phyloP scores from a whole-genome alignment of 1,140 invertebrate genomes.

The Bombus fervidus region DNA sequence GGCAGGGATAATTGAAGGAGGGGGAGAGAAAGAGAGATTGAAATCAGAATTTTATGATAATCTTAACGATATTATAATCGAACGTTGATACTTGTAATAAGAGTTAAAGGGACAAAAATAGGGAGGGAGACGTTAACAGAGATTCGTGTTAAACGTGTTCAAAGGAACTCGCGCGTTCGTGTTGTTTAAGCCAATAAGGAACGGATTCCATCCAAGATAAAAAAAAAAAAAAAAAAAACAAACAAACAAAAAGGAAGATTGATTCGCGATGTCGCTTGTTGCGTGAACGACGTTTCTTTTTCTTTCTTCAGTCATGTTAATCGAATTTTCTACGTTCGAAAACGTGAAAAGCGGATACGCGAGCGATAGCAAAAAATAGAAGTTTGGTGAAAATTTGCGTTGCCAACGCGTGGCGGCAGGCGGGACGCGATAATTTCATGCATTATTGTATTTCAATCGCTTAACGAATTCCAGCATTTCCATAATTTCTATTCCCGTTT shows the following conservation, averaged over 20 bases:
- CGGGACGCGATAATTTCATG: slow-evolving; percentile 49
- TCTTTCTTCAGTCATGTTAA: background rate
- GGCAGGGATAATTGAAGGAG: background rate
- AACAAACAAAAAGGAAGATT: background rate
- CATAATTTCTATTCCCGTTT: background rate
- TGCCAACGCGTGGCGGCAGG: background rate
- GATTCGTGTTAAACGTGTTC: slow-evolving; percentile 62
- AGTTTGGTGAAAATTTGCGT: slow-evolving; percentile 13
- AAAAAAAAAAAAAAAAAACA: background rate
- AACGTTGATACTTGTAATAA: slow-evolving; percentile 57
- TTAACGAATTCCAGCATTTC: slow-evolving; percentile 22
- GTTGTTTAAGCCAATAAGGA: slow-evolving; percentile 71
- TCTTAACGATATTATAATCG: slow-evolving; percentile 56
- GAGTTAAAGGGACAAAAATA: slow-evolving; percentile 27
- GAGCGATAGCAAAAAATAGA: too few relatives aligned
- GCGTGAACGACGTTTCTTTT: slow-evolving; percentile 32
- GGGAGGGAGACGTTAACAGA: slow-evolving; percentile 23
- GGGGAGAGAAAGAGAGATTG: slow-evolving; percentile 2
- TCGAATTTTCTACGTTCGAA: slow-evolving; percentile 45
- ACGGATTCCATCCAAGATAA: slow-evolving; percentile 78
- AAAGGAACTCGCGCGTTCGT: slow-evolving; percentile 61
- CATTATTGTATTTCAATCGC: slow-evolving; percentile 71
- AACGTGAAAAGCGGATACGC: background rate
- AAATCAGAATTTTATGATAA: slow-evolving; percentile 58
- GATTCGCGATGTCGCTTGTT: slow-evolving; percentile 22